phyloP scores from a whole-genome alignment of 2,888 invertebrate species.

The Amblyjoppa fuscipennis region DNA sequence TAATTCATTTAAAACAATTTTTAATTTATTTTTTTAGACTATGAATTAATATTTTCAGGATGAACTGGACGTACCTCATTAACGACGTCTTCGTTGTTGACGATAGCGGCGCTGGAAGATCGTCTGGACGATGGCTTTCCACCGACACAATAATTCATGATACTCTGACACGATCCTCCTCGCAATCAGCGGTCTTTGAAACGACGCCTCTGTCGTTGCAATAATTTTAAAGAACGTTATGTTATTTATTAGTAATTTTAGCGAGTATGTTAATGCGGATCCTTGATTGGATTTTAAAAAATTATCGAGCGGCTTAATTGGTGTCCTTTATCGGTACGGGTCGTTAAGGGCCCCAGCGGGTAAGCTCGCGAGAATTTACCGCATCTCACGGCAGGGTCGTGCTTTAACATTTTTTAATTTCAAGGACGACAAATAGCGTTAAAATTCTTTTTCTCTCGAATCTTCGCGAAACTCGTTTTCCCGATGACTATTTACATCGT shows the following conservation, averaged over 20 bases:
- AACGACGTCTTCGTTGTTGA: slow-evolving; percentile 47
- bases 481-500: neutral
- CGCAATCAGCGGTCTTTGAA: slow-evolving; percentile 5
- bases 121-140: slow-evolving; percentile 50
- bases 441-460: neutral
- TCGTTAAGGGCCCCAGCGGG: slow-evolving; percentile 21
- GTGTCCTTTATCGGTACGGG: slow-evolving; percentile 47
- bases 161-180: slow-evolving; percentile 4
- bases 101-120: slow-evolving; percentile 32
- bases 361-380: slow-evolving; percentile 35
- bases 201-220: slow-evolving; percentile 16
- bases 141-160: slow-evolving; percentile 64
- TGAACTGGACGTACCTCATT: slow-evolving; percentile 38
- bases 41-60: neutral
- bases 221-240: neutral
- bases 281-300: slow-evolving; percentile 6
- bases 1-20: neutral
- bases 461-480: neutral
- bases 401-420: neutral
- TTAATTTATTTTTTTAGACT: neutral
- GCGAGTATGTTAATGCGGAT: neutral
- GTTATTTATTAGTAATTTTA: neutral
- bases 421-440: neutral
- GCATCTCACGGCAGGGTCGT: neutral
- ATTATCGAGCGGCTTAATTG: slow-evolving; percentile 44